phyloP scores from a whole-genome alignment of 1,140 invertebrate genomes.

The Chymomyza costata region DNA sequence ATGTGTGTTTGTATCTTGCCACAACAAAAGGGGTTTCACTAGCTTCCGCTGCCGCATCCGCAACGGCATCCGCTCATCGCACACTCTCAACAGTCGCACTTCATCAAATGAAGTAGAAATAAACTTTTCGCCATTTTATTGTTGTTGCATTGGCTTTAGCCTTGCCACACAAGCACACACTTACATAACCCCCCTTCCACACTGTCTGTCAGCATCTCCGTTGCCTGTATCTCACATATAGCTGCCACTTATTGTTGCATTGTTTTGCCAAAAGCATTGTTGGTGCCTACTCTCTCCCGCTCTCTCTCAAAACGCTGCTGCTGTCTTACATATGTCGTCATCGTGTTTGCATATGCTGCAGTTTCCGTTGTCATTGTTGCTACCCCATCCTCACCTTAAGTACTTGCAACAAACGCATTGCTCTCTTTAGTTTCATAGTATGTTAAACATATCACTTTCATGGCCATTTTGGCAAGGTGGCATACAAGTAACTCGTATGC shows the following conservation, averaged over 20 bases:
- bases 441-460: too few species aligned
- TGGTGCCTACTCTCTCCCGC: not conserved
- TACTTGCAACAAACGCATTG: too few species aligned
- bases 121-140: slow-evolving; percentile 34
- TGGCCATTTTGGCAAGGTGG: too few species aligned
- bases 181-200: too few species aligned
- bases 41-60: slow-evolving; percentile 43
- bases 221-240: not conserved
- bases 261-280: not conserved
- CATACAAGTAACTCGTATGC: too few species aligned
- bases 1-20: slow-evolving; percentile 28
- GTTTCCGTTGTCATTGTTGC: not conserved
- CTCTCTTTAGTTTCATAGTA: too few species aligned
- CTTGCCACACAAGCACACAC: too few species aligned
- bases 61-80: not conserved
- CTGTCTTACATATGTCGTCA: not conserved
- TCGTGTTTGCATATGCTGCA: not conserved
- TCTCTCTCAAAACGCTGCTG: not conserved
- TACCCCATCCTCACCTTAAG: not conserved
- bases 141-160: not conserved
- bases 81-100: slow-evolving; percentile 4
- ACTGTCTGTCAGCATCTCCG: not conserved
- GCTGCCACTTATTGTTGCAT: not conserved
- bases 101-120: slow-evolving; percentile 39
- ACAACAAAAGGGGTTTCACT: slow-evolving; percentile 51